Conservation (phyloP, 2,888 invertebrate species). For the Rutpela maculata region DNA sequence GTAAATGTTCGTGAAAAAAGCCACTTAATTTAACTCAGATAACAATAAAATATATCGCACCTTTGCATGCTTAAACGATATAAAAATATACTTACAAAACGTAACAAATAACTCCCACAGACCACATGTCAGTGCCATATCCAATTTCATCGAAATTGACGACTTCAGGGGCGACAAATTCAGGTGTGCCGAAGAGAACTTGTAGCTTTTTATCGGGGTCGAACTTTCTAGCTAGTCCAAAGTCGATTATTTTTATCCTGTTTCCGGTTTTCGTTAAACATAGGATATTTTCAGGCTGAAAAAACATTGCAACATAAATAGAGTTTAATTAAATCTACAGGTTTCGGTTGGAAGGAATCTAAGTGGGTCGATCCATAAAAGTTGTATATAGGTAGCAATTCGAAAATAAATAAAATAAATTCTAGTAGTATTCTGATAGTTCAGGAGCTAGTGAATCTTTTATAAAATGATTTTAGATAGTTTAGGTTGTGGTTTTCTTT, state of each 20-base stretch:
- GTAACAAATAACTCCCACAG: constrained; percentile 98
- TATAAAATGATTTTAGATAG: no score
- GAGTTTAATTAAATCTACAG: constrained; percentile 5
- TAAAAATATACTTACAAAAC: constrained; percentile 89
- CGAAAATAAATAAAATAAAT: neutral
- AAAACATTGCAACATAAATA: constrained; percentile 32
- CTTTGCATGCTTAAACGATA: no score
- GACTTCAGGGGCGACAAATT: constrained; percentile 99
- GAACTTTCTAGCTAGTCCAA: constrained; percentile 95
- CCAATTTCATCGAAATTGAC: constrained; percentile 98
- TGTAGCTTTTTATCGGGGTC: constrained; percentile 94
- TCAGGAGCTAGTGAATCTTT: no score
- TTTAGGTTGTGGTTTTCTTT: no score
- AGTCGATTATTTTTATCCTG: constrained; percentile 98
- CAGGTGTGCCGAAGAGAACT: constrained; percentile 97
- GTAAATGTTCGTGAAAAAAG: no score
- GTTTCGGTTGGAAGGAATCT: constrained; percentile 11
- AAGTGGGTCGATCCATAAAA: constrained; percentile 5
- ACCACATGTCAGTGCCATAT: constrained; percentile 99
- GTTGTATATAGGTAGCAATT: neutral
- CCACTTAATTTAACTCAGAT: no score
- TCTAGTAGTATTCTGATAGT: no score
- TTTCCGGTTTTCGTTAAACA: constrained; percentile 98
- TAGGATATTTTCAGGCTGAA: constrained; percentile 97
- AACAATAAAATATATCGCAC: no score